These are phyloP conservation scores for Troides helena DNA, from an alignment of 2,888 invertebrate species.

Conservation along the genomic window DNA sequence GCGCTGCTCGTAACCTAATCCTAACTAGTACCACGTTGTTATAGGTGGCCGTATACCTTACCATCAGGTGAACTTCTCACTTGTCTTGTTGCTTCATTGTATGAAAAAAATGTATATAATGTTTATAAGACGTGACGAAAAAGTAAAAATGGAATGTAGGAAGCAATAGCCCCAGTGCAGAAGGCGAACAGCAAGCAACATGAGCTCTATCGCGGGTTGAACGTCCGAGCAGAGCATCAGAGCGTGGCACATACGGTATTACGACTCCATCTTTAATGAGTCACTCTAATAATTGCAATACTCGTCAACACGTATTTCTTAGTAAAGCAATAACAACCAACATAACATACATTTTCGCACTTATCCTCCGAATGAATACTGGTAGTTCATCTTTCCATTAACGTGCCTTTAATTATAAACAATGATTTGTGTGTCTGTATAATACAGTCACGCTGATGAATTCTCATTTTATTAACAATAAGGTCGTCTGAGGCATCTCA, in stretches of 20 bases:
- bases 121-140: slow-evolving; percentile 7
- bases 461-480: slow-evolving; percentile 63
- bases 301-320: slow-evolving; percentile 29
- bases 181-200: slow-evolving; percentile 56
- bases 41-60: no score
- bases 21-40: no score
- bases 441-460: slow-evolving; percentile 53
- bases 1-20: no score
- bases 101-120: no score
- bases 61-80: no score
- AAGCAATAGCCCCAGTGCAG: slow-evolving; percentile 66
- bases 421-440: slow-evolving; percentile 36
- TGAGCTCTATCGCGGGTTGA: slow-evolving; percentile 69
- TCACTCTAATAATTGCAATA: slow-evolving; percentile 34
- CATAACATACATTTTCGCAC: not conserved
- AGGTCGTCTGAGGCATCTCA: slow-evolving; percentile 49
- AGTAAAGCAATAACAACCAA: not conserved
- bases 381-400: slow-evolving; percentile 1
- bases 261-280: slow-evolving; percentile 47
- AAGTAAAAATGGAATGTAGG: slow-evolving; percentile 56
- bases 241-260: slow-evolving; percentile 65
- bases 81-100: no score
- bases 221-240: slow-evolving; percentile 63
- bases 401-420: slow-evolving; percentile 31
- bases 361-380: slow-evolving; percentile 5